Conservation (phyloP, 2,888 invertebrate species). For the Agrypnus murinus region DNA sequence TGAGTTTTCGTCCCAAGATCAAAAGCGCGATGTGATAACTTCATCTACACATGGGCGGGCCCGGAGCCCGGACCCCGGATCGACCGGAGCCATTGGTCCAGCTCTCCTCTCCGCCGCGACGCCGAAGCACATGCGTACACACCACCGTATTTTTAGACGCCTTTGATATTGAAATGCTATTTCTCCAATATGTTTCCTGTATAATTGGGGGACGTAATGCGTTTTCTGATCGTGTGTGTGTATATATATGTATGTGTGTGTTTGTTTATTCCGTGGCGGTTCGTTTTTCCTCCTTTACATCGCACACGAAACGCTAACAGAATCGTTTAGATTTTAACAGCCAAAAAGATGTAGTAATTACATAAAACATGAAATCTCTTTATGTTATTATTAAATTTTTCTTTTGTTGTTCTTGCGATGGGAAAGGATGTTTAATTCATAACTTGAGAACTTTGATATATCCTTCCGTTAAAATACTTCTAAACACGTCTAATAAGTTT, state of each 20-base stretch:
- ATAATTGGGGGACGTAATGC: conserved; percentile 66
- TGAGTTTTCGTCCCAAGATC: conserved; percentile 65
- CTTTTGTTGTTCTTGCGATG: neutral
- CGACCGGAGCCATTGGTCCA: conserved; percentile 69
- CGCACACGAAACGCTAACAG: conserved; percentile 27
- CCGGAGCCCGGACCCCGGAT: conserved; percentile 65
- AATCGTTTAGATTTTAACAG: conserved; percentile 32
- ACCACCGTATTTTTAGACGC: conserved; percentile 57
- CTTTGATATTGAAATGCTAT: conserved; percentile 68
- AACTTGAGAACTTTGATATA: no score
- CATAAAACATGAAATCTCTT: neutral
- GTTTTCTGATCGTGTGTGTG: conserved; percentile 59
- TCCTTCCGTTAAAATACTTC: no score
- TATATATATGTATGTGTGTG: no score
- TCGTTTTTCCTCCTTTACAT: conserved; percentile 32
- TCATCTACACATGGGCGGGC: conserved; percentile 70
- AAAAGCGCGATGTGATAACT: conserved; percentile 68
- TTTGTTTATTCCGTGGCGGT: conserved; percentile 41
- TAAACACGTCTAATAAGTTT: no score
- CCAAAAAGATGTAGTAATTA: conserved; percentile 24
- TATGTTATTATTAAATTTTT: conserved; percentile 11
- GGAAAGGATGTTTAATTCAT: no score
- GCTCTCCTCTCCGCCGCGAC: conserved; percentile 60
- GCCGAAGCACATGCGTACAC: conserved; percentile 62
- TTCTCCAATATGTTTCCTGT: conserved; percentile 65